Evolutionary conservation across 2,888 invertebrate genomes (phyloP), one percentile per base, ranked within the genome.

Genomic region (Pollenia angustigena): DNA sequence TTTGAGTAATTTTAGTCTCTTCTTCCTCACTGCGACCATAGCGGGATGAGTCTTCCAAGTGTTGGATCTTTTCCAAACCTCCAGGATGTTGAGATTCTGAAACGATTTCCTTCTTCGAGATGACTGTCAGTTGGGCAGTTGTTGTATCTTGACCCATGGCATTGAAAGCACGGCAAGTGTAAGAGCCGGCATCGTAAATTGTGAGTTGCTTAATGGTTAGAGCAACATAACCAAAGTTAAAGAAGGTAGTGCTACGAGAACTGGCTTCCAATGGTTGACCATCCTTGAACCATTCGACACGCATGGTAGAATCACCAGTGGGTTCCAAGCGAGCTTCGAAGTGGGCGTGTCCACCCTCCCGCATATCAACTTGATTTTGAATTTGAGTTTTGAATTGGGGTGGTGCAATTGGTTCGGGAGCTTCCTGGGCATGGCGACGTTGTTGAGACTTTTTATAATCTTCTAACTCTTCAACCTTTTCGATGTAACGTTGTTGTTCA

Each of bases 261-360:
- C 98, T 98, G 75, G 98, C 98, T 95, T 98, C 98, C 88, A 98
- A 96, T 58, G 97, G 96, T 88, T 96, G 96, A 82, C 98, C 98
- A 93, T 98, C 98, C 92, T 98, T 97, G 82, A 97, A 95, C 98
- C 98, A 99, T 94, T 98, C 98, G 56, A 98, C 98, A 92, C 95
- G 96, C 91, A 99, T 95, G 69, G 97, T 97, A 6, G 98, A 95
- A 93, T 99, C 99, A 69, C 98, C 98, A 88, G 98, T 95, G 81
- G 99, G 99, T 93, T 98, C 98, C 69, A 99, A 95, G 88, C 98
- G 96, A 89, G 98, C 98, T 94, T 99, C 99, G 91, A 99, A 98
- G 92, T 99, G 98, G 89, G 98, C 98, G 91, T 97, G 98, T 89
- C 98, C 98, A 89, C 98, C 97, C 94, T 99, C 98, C 91, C 97